Conservation (phyloP, 2,113 vertebrate genomes). For the Carassius auratus region DNA sequence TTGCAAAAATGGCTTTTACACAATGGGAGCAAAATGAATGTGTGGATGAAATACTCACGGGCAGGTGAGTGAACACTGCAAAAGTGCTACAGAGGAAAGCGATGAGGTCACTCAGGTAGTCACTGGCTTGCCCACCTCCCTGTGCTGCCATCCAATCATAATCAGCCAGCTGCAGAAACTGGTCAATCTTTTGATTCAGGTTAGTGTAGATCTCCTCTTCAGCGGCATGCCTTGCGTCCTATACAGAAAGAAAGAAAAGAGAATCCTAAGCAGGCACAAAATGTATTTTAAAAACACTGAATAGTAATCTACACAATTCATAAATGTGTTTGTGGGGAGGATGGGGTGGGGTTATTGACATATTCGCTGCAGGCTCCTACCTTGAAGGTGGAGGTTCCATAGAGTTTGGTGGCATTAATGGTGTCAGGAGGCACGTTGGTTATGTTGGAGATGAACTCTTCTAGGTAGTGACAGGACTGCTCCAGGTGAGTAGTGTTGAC, state of each 20-base stretch:
- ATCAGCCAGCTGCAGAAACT: constrained; percentile 96
- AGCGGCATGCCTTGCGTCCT: constrained; percentile 94
- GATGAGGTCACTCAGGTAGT: constrained; percentile 92
- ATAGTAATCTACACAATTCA: not conserved
- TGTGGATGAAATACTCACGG: constrained; percentile 80
- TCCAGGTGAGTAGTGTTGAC: constrained; percentile 98
- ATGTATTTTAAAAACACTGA: not conserved
- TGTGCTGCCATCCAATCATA: constrained; percentile 90
- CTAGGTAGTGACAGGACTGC: constrained; percentile 91
- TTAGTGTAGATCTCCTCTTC: constrained; percentile 99
- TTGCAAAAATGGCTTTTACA: not conserved
- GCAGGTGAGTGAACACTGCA: constrained; percentile 94
- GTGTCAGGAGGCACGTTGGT: constrained; percentile 93
- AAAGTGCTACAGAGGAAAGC: constrained; percentile 95
- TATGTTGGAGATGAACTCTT: constrained; percentile 98
- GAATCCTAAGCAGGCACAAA: not conserved
- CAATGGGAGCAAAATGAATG: not conserved
- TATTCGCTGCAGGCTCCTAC: constrained; percentile 63
- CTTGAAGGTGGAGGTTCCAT: constrained; percentile 96
- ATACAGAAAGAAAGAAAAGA: constrained; percentile 2
- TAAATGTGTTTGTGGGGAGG: no score
- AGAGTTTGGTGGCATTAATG: constrained; percentile 91
- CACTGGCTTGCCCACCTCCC: constrained; percentile 79
- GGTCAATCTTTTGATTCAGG: constrained; percentile 96
- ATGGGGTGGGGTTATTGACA: not conserved